Evolutionary conservation across 2,113 vertebrate species (phyloP), one percentile per base, ranked within the genome.

Genomic region (Urocolius indicus): DNA sequence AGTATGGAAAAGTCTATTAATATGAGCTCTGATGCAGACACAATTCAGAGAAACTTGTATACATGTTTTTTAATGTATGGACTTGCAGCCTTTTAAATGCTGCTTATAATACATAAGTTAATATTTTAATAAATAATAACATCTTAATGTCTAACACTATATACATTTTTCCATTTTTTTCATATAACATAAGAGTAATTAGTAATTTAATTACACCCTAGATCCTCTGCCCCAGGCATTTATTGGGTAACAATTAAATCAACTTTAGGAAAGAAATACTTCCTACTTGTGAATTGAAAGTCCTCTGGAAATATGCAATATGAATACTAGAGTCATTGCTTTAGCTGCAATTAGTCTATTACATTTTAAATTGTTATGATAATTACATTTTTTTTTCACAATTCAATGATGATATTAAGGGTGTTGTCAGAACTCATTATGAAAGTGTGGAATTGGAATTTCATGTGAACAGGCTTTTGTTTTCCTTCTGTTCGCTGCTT

Each of bases 381-480:
- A 85, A 83, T 89, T 52, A 0, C 8, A 16, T 1, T 3, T 41
- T 48, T 79, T 90, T 84, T 87, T 51, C 79, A 68, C n/a, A 88
- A 85, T 88, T 85, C 32, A 4, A 20, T 95, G 92, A 94, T 69
- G 36, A 95, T 92, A 91, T 81, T 95, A 94, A 94, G 87, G 65
- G 55, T 94, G 68, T 90, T 95, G 83, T 95, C 94, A 95, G 93
- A 87, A 92, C 94, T 95, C 84, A 92, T 96, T 96, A 96, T 1
- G 55, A 84, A 95, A 96, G 91, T 92, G 89, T 89, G 89, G 93
- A 91, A 80, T 30, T 87, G 46, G 65, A 94, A 76, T 94, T 92
- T 96, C 91, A 92, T 81, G 80, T 91, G 94, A 96, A 94, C 65
- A 86, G 81, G 68, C 84, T 92, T 94, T 95, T 96, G 87, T 96